phyloP scores from a whole-genome alignment of 1,140 invertebrate species.

The Neotoxoptera formosana region DNA sequence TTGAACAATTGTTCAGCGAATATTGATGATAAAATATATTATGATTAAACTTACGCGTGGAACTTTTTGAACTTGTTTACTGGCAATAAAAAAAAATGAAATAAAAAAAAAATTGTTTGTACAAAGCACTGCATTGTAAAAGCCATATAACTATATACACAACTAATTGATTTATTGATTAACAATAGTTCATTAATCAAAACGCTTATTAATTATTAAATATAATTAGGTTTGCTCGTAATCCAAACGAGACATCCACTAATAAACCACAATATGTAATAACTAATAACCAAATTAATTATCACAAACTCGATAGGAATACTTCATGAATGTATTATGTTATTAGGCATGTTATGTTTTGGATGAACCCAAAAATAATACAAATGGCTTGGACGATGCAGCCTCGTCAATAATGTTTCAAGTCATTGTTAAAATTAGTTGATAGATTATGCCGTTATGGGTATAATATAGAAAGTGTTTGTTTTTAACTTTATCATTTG shows the following conservation, averaged over 20 bases:
- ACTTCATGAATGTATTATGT: neutral
- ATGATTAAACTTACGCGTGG: no score
- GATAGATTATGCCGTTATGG: neutral
- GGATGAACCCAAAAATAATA: neutral
- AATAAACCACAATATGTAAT: neutral
- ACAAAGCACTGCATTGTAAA: neutral
- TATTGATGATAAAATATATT: neutral
- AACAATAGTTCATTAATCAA: neutral
- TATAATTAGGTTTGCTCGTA: neutral
- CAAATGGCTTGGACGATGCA: neutral
- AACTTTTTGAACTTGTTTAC: neutral
- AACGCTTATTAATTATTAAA: neutral
- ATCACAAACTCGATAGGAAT: neutral
- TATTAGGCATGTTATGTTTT: neutral
- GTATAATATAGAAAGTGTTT: neutral
- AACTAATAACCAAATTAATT: neutral
- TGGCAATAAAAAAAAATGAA: neutral
- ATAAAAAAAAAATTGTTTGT: neutral
- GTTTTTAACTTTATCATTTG: neutral
- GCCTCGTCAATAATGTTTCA: neutral
- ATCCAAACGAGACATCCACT: neutral
- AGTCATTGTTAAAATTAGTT: neutral
- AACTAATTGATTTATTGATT: neutral
- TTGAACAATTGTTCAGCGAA: neutral
- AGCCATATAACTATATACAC: neutral